These are phyloP conservation scores for Anoplius nigerrimus DNA, from an alignment of 2,888 invertebrate genomes.

Conservation along the genomic window DNA sequence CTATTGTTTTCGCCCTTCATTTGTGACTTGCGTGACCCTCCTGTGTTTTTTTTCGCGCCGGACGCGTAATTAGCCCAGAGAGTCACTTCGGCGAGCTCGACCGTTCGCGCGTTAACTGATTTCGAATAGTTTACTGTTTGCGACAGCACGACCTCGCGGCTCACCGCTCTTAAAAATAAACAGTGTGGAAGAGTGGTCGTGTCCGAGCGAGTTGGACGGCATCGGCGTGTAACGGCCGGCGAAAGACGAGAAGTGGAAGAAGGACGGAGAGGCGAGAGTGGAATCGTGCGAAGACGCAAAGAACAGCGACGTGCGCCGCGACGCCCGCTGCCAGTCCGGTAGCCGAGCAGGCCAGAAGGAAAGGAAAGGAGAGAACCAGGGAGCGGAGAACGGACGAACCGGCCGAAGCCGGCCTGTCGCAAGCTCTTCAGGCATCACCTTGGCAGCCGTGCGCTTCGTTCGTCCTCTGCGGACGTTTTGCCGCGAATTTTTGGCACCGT, in stretches of 20 bases:
- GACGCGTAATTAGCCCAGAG: too few relatives aligned
- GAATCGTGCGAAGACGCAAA: conserved; percentile 10
- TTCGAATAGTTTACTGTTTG: too few relatives aligned
- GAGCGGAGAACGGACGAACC: conserved; percentile 25
- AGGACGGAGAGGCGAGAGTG: conserved; percentile 12
- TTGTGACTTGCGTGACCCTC: too few relatives aligned
- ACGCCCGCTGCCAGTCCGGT: too few relatives aligned
- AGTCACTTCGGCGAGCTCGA: too few relatives aligned
- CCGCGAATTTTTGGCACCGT: conserved; percentile 17
- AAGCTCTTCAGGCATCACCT: too few relatives aligned
- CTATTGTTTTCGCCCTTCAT: too few relatives aligned
- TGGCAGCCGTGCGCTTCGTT: too few relatives aligned
- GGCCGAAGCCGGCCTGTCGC: background rate
- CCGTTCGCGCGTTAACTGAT: too few relatives aligned
- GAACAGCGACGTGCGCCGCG: conserved; percentile 23
- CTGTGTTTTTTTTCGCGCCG: too few relatives aligned
- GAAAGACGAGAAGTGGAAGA: conserved; percentile 4
- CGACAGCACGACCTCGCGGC: conserved; percentile 27
- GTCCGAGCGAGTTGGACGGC: background rate
- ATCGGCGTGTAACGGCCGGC: background rate
- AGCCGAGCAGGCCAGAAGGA: background rate
- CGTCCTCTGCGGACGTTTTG: conserved; percentile 21
- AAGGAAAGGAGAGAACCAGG: conserved; percentile 21
- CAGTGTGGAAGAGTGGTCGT: conserved; percentile 34
- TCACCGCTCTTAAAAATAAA: conserved; percentile 50